Base-by-base conservation (phyloP, 2,888 invertebrate genomes). In the Hydrotaea cyrtoneurina region DNA sequence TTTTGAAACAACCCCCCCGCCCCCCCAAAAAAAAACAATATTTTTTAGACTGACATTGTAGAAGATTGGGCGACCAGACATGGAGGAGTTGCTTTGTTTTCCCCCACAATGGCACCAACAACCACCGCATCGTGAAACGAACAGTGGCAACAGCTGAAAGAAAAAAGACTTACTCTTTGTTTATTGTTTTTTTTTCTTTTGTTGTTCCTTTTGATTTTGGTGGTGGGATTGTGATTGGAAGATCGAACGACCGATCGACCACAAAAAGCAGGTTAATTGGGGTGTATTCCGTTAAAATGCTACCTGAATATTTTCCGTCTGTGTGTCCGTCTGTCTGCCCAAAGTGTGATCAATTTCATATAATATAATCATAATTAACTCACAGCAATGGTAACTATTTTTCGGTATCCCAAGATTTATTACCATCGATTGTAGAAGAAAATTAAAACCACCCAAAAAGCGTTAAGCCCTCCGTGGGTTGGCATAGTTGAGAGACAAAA, bases 311-410 rank as follows among this genome's bases (percentile, higher is more conserved):
- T 2, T 31, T 31, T 17, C 36, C 7, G 31, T 26, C 11, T 55
- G n/a, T 50, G 5, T 13, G 43, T 43, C 13, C 11, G 13, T 10
- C 7, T 7, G 17, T 31, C 11, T 66, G n/a, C 75, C 39, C 39
- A 71, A 80, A 80, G 80, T 78, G 80, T 80, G 74, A 80, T 75
- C 77, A 75, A 74, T 83, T 83, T 80, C 46, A 74, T 80, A n/a
- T n/a, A 78, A 83, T 74, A 80, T 74, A 78, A 80, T 75, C 77
- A 78, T 55, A 78, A 78, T 64, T 74, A 80, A 80, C 17, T 62
- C 26, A 53, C 43, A 69, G 69, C 23, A 39, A 23, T 46, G 23
- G 23, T 3, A 2, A 50, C 46, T 59, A 59, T 39, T 59, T 23
- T 31, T 7, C 10, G 23, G 11, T 21, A n/a, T 23, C 23, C 59